Evolutionary conservation across 1,140 invertebrate genomes (phyloP).

Genomic region (Diorhabda sublineata): DNA sequence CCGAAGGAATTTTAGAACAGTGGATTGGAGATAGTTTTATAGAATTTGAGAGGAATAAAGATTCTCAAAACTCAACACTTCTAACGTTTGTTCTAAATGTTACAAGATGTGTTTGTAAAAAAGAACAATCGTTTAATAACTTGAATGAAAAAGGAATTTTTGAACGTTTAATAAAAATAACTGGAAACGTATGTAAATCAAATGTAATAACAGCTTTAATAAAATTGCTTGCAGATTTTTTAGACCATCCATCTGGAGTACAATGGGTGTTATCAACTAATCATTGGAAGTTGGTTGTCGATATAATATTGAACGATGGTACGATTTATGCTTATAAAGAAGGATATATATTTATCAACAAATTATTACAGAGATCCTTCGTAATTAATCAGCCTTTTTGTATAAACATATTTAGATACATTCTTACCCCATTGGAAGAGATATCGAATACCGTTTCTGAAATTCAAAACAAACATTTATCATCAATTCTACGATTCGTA

Average conservation of each 20-base stretch:
- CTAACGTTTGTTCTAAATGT: slow-evolving; percentile 50
- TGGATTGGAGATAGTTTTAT: slow-evolving; percentile 22
- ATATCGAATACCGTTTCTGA: neutral
- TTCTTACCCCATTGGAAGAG: neutral
- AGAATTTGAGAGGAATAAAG: slow-evolving; percentile 30
- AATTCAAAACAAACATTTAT: neutral
- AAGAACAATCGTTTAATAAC: slow-evolving; percentile 46
- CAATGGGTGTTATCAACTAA: slow-evolving; percentile 53
- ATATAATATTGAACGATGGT: slow-evolving; percentile 55
- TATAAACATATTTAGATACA: slow-evolving; percentile 4
- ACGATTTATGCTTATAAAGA: slow-evolving; percentile 61
- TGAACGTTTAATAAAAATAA: slow-evolving; percentile 40
- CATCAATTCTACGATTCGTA: slow-evolving; percentile 20
- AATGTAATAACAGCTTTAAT: slow-evolving; percentile 60
- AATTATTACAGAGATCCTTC: slow-evolving; percentile 43
- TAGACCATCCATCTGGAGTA: slow-evolving; percentile 53
- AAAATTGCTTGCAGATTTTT: slow-evolving; percentile 53
- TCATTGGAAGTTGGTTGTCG: slow-evolving; percentile 54
- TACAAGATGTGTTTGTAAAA: slow-evolving; percentile 45
- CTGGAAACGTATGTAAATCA: slow-evolving; percentile 47
- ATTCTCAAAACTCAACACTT: slow-evolving; percentile 45
- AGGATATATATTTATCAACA: slow-evolving; percentile 53
- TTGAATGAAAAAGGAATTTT: slow-evolving; percentile 47
- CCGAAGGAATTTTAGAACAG: neutral
- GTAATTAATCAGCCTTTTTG: neutral